These are phyloP conservation scores for Grantiella picta DNA, from an alignment of 2,113 vertebrate genomes.

Conservation along the genomic window DNA sequence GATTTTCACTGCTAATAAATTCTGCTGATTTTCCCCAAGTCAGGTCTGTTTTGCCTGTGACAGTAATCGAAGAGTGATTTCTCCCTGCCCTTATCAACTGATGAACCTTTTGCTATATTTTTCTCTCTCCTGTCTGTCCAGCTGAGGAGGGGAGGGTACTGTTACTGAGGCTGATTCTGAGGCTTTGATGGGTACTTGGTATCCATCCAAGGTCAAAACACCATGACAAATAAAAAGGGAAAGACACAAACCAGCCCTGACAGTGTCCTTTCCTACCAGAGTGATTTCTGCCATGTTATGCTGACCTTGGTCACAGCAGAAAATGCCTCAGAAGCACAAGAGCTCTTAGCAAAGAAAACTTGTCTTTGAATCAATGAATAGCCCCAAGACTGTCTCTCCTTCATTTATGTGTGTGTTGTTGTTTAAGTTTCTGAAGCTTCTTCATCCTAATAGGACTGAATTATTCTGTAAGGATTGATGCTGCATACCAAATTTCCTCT, in stretches of 20 bases:
- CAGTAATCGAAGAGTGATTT: not conserved
- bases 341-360: constrained; percentile 38
- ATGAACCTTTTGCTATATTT: not conserved
- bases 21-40: not conserved
- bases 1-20: not conserved
- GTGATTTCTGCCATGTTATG: not conserved
- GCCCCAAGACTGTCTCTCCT: not conserved
- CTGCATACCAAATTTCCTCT: not conserved
- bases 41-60: not conserved
- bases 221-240: not conserved
- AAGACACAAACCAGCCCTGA: not conserved
- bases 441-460: not conserved
- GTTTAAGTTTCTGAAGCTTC: constrained; percentile 2
- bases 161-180: not conserved
- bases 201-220: not conserved
- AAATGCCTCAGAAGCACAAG: not conserved
- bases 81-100: not conserved
- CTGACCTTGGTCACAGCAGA: constrained; percentile 4
- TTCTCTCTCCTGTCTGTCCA: not conserved
- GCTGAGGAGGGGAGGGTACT: not conserved
- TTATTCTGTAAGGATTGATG: not conserved
- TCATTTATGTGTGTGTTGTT: not conserved
- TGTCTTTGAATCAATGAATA: not conserved
- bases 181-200: not conserved
- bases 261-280: not conserved